phyloP scores from a whole-genome alignment of 1,140 invertebrate species.

The Brachionus asplanchnoidis region DNA sequence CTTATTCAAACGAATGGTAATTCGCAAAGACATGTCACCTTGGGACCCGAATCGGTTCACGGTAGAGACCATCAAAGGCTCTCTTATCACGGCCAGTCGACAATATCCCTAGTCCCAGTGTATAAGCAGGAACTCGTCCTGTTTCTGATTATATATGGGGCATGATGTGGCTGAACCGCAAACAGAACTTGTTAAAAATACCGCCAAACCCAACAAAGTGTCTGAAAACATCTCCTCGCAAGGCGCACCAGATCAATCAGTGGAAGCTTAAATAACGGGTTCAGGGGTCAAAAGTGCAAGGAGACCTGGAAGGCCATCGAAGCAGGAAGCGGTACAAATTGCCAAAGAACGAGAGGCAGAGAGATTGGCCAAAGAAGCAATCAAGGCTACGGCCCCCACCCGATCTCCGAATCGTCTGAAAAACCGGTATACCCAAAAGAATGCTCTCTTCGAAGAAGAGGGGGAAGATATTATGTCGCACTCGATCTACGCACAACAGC shows the following conservation, averaged over 20 bases:
- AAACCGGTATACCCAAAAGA: not conserved
- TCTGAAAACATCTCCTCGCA: not conserved
- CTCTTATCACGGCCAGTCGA: not conserved
- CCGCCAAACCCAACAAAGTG: not conserved
- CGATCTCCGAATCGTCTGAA: not conserved
- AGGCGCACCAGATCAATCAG: not conserved
- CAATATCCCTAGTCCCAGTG: not conserved
- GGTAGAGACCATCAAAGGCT: not conserved
- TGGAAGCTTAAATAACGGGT: not conserved
- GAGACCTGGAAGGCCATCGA: not conserved
- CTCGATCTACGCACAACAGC: not conserved
- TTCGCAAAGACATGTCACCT: not conserved
- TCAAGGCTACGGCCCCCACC: not conserved
- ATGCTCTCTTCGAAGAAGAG: not conserved
- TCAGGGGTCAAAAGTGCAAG: not conserved
- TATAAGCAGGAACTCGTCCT: not conserved
- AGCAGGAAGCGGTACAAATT: not conserved
- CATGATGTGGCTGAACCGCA: not conserved
- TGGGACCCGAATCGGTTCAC: slow-evolving; percentile 44
- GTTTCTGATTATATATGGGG: not conserved
- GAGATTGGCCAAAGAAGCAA: not conserved
- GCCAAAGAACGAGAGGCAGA: not conserved
- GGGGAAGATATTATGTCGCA: not conserved
- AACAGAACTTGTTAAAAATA: not conserved
- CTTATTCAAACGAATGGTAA: not conserved